Percentiles rank a stretch among this genome's conserved stretches.
These are phyloP conservation scores for Sinonovacula constricta DNA, from an alignment of 1,140 invertebrate genomes.

Conservation along the genomic window DNA sequence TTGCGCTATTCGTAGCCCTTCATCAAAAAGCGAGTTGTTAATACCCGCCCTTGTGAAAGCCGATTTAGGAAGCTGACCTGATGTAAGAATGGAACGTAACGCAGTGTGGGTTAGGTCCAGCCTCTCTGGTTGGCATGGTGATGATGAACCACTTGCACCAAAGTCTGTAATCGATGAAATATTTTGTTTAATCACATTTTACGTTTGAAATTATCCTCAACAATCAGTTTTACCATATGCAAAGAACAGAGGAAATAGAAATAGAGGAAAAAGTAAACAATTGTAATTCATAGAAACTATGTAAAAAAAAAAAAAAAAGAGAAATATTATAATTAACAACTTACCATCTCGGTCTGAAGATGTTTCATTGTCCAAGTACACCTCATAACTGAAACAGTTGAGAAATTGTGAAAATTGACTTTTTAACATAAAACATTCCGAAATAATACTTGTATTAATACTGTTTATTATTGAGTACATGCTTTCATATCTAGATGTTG, in stretches of 20 bases:
- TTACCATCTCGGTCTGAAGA: conserved; percentile 43
- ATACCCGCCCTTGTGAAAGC: conserved; percentile 26
- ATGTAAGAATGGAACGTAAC: conserved; percentile 31
- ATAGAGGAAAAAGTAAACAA: too few relatives aligned
- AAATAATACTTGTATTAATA: too few relatives aligned
- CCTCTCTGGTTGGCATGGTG: conserved; percentile 26
- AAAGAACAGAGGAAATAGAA: too few relatives aligned
- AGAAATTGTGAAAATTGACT: too few relatives aligned
- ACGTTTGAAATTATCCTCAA: too few relatives aligned
- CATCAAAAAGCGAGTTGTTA: conserved; percentile 75
- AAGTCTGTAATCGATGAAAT: too few relatives aligned
- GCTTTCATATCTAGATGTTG: too few relatives aligned
- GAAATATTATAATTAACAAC: background rate
- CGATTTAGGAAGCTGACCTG: conserved; percentile 23
- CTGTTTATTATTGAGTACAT: too few relatives aligned
- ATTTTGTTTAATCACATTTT: too few relatives aligned
- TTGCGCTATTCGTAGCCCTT: conserved; percentile 75
- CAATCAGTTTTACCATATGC: too few relatives aligned
- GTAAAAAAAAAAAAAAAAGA: background rate
- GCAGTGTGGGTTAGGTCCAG: background rate
- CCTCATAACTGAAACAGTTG: conserved; percentile 44
- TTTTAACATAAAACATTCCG: too few relatives aligned
- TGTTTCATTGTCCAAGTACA: conserved; percentile 26
- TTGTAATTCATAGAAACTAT: too few relatives aligned
- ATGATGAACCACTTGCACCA: conserved; percentile 53